phyloP scores from a whole-genome alignment of 2,113 vertebrate genomes.

The Notiomystis cincta region DNA sequence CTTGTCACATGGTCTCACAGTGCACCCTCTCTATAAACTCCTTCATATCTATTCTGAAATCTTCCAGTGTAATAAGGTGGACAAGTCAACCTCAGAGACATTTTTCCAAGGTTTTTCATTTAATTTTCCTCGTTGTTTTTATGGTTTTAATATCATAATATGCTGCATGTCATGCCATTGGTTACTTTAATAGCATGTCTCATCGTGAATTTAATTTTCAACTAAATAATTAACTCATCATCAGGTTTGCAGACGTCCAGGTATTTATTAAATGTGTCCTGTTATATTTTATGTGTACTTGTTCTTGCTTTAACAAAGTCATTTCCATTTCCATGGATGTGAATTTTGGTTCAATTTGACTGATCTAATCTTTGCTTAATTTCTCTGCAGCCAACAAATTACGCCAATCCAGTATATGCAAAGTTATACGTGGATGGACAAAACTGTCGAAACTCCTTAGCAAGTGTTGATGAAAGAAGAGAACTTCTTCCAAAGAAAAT shows the following conservation, averaged over 20 bases:
- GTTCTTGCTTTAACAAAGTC: slow-evolving; percentile 9
- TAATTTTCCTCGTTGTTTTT: not conserved
- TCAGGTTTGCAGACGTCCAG: slow-evolving; percentile 31
- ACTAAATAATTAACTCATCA: slow-evolving; percentile 46
- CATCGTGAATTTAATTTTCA: not conserved
- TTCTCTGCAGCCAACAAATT: slow-evolving; percentile 89
- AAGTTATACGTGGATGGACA: slow-evolving; percentile 96
- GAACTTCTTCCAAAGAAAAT: slow-evolving; percentile 99
- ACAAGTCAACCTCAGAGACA: slow-evolving; percentile 43
- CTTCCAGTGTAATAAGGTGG: slow-evolving; percentile 33
- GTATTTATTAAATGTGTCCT: slow-evolving; percentile 7
- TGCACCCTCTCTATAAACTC: slow-evolving; percentile 46
- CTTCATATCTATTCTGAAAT: slow-evolving; percentile 38
- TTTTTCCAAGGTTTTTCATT: slow-evolving; percentile 10
- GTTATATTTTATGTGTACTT: not conserved
- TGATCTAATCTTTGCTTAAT: not conserved
- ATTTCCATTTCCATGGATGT: not conserved
- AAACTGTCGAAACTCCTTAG: slow-evolving; percentile 96
- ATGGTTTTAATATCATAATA: not conserved
- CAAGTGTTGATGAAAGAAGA: slow-evolving; percentile 96
- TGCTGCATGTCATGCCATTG: slow-evolving; percentile 42
- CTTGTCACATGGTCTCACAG: slow-evolving; percentile 57
- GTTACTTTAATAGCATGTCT: slow-evolving; percentile 52
- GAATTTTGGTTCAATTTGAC: not conserved
- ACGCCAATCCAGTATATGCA: slow-evolving; percentile 97